Conservation (phyloP, 2,113 vertebrate species). For the Epinephelus lanceolatus region DNA sequence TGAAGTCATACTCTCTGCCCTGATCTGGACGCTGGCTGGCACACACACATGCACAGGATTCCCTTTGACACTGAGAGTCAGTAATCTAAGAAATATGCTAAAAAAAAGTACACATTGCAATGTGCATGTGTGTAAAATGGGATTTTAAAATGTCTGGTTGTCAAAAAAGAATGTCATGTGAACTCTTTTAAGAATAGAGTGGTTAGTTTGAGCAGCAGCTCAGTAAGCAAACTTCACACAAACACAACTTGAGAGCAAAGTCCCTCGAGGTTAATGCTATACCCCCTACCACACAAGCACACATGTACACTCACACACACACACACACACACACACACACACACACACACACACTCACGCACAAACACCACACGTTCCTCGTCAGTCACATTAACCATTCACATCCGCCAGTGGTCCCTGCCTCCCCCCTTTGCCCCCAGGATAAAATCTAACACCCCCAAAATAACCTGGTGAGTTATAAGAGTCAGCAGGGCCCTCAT, state of each 20-base stretch:
- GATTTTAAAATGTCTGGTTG: background rate
- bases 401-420: constrained; percentile 65
- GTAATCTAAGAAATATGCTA: background rate
- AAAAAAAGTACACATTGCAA: background rate
- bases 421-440: constrained; percentile 41
- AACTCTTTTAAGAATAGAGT: background rate
- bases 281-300: constrained; percentile 24
- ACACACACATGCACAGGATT: background rate
- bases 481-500: constrained; percentile 69
- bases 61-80: background rate
- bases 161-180: background rate
- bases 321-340: constrained; percentile 36
- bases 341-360: constrained; percentile 16
- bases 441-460: constrained; percentile 77
- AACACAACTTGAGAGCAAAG: constrained; percentile 47
- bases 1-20: constrained; percentile 39
- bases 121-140: background rate
- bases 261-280: constrained; percentile 55
- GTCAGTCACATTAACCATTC: constrained; percentile 79
- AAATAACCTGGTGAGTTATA: constrained; percentile 79
- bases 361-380: constrained; percentile 37
- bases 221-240: constrained; percentile 41
- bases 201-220: background rate
- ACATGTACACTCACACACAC: constrained; percentile 2
- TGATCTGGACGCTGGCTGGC: constrained; percentile 33